phyloP scores from a whole-genome alignment of 1,140 invertebrate genomes.

The Cherax destructor region DNA sequence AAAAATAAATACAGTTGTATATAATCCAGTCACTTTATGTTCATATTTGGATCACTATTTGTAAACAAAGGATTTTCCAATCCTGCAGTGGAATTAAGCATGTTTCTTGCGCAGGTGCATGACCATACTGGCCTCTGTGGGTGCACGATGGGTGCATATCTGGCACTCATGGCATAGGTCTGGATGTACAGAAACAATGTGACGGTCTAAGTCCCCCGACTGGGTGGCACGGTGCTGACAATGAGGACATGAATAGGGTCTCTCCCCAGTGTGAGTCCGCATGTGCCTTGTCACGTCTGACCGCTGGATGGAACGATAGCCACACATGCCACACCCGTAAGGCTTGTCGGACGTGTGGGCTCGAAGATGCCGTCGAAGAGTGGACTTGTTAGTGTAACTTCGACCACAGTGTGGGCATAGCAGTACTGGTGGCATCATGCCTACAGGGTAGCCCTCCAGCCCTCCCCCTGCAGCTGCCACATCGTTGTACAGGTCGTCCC shows the following conservation, averaged over 20 bases:
- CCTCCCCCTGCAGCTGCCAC: constrained; percentile 14
- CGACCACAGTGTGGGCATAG: constrained; percentile 54
- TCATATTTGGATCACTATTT: background rate
- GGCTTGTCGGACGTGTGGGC: constrained; percentile 50
- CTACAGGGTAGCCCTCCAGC: constrained; percentile 14
- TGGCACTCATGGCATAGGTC: constrained; percentile 46
- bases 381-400: constrained; percentile 54
- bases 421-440: background rate
- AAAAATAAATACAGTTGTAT: constrained; percentile 1
- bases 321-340: constrained; percentile 37
- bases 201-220: constrained; percentile 57
- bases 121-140: constrained; percentile 43
- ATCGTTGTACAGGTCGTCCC: constrained; percentile 16
- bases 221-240: constrained; percentile 50
- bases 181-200: constrained; percentile 51
- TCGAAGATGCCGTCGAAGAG: constrained; percentile 47
- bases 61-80: background rate
- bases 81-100: background rate
- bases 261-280: constrained; percentile 57
- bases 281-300: constrained; percentile 50
- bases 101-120: constrained; percentile 53
- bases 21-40: background rate
- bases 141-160: constrained; percentile 40
- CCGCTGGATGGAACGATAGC: constrained; percentile 47
- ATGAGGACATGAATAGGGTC: constrained; percentile 47